Base-by-base conservation (phyloP, 2,113 vertebrate genomes). In the Vulpes vulpes region DNA sequence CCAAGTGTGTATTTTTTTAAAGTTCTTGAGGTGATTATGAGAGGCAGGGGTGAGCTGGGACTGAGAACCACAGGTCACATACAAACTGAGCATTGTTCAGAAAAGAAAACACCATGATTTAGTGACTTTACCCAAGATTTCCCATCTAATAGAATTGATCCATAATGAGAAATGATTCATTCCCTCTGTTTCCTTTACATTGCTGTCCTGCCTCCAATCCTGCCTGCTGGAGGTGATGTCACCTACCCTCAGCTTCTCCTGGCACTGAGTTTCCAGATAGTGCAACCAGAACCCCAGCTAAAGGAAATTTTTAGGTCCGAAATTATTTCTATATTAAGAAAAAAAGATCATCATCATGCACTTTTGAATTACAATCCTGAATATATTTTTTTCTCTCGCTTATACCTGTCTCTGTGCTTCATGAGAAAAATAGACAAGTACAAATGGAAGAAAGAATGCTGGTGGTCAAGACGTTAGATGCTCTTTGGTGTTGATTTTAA, bases 401-500 rank as follows among this genome's bases (percentile, higher is more conserved):
- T 88, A 17, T 32, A 82, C 25, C 23, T 51, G 43, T 14, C 27
- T 88, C 71, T 55, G 10, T 81, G 69, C 20, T 43, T 62, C 43
- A 11, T 15, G 55, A 90, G 87, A 53, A 69, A 93, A 87, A 57
- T 4, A 73, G 38, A 74, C 22, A 85, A 85, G 8, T 64, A 55
- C 92, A 94, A 86, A 79, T 86, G 85, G 74, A 91, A 96, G 64
- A 93, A 91, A 78, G 9, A 30, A 17, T 2, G 38, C 12, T 1
- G 4, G 51, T 73, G 49, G 82, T 59, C 97, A 87, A 96, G 62
- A 78, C 89, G 57, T 86, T 17, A 65, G 83, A 55, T 51, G 49
- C 43, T 73, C 55, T 90, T 91, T n/a, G n/a, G 80, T 85, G 38
- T 25, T 71, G 49, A 79, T 78, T 92, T 88, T 84, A 71, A 88